Evolutionary conservation across 2,888 invertebrate genomes (phyloP).

Genomic region (Oxycera nigricornis): DNA sequence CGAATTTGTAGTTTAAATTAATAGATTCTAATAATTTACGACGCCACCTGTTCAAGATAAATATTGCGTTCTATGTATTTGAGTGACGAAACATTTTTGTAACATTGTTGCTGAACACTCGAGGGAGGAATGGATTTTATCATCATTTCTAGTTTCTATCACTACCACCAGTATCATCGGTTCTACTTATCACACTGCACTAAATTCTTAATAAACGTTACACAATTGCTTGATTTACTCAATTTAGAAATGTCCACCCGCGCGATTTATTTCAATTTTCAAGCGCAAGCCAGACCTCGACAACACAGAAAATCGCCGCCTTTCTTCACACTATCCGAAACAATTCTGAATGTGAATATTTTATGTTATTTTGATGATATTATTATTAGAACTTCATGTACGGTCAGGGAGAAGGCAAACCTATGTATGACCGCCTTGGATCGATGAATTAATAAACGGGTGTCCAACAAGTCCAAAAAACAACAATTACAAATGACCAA

Average conservation of each 20-base stretch:
- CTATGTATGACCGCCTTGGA: conserved; percentile 7
- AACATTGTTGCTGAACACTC: too few relatives aligned
- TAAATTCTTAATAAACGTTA: background rate
- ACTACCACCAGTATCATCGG: too few relatives aligned
- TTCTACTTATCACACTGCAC: too few relatives aligned
- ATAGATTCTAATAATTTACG: background rate
- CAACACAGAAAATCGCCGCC: background rate
- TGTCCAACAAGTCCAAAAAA: conserved; percentile 11
- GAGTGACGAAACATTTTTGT: background rate
- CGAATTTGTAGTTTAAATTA: background rate
- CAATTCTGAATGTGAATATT: conserved; percentile 1
- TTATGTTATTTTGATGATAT: background rate
- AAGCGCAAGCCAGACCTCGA: background rate
- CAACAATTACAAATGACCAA: background rate
- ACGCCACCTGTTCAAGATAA: background rate
- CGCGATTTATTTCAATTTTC: background rate
- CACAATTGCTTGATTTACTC: background rate
- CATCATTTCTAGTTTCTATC: too few relatives aligned
- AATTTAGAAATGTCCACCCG: background rate
- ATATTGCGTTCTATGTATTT: background rate
- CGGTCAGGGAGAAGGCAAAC: too few relatives aligned
- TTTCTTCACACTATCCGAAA: background rate
- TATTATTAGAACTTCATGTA: conserved; percentile 8
- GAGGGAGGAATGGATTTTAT: too few relatives aligned
- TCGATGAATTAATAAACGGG: conserved; percentile 29